Conservation (phyloP, 2,888 invertebrate genomes). For the Galerucella calmariensis region DNA sequence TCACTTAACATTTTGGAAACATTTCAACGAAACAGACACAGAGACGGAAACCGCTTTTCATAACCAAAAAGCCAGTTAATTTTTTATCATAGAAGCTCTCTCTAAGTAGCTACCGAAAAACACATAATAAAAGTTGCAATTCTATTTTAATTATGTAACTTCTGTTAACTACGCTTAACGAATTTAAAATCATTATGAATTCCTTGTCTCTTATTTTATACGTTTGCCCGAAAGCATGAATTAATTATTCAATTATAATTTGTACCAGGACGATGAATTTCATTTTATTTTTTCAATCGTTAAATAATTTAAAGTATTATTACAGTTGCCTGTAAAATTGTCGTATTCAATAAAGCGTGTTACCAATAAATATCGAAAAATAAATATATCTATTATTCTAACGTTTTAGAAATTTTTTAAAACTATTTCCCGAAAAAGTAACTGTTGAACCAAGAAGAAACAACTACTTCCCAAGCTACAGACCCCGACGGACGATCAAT, state of each 20-base stretch:
- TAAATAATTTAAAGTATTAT: too few species aligned
- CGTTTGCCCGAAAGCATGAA: neutral
- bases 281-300: neutral
- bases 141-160: conserved; percentile 10
- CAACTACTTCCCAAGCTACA: too few species aligned
- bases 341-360: too few species aligned
- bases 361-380: too few species aligned
- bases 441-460: too few species aligned
- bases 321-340: too few species aligned
- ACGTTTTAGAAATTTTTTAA: too few species aligned
- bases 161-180: conserved; percentile 8
- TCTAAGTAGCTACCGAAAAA: conserved; percentile 1
- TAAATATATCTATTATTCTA: too few species aligned
- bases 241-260: neutral
- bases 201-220: neutral
- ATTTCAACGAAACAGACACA: neutral
- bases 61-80: conserved; percentile 1
- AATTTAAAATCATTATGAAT: conserved; percentile 1
- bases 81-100: neutral
- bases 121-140: conserved; percentile 3
- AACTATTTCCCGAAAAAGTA: too few species aligned
- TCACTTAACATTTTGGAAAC: conserved; percentile 4
- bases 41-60: conserved; percentile 4
- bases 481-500: too few species aligned
- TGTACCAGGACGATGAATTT: neutral